Base-by-base conservation (phyloP, 2,888 invertebrate genomes). In the Eupithecia exiguata region DNA sequence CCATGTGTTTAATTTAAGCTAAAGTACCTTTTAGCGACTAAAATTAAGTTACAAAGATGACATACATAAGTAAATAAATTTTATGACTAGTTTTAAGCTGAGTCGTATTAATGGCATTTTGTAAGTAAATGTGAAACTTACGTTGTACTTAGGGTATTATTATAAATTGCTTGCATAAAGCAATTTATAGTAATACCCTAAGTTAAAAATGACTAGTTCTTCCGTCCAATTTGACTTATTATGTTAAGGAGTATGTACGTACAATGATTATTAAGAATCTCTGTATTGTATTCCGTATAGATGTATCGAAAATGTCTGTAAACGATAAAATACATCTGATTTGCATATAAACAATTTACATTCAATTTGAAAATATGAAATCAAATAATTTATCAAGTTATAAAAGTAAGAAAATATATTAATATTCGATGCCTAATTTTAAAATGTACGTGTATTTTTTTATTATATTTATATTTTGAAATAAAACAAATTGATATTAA, bases 401-500 rank as follows among this genome's bases (percentile, higher is more conserved):
- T 38, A 12, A 9, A 10, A 38, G n/a, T 36, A 65, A 36, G 62
- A 38, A 53, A n/a, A 38, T 18, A 12, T 30, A 35, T 62, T 38
- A n/a, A 38, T 63, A 21, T 38, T 65, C 5, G 3, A 38, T 12
- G 35, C 4, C 35, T 62, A 10, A 35, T 30, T 62, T 35, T 35
- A 35, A 16, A 6, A 62, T 62, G 35, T 62, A 62, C 5, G 6
- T 76, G 46, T 68, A 36, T 68, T 40, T 74, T 18, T 66, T 53
- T 58, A 40, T 69, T 65, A 25, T 70, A 63, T 35, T 68, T 62
- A 46, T 68, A 58, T 70, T 61, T 61, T 49, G 40, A 84, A 92
- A 89, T 86, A 83, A 92, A 91, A 92, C 87, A 81, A 84, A 75
- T 68, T 70, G 49, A 72, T 76, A 79, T 87, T 78, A 75, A 84